Percentiles rank a stretch among this genome's conserved stretches.
These are phyloP conservation scores for Blastobasis adustella DNA, from an alignment of 2,888 invertebrate genomes.

Conservation along the genomic window DNA sequence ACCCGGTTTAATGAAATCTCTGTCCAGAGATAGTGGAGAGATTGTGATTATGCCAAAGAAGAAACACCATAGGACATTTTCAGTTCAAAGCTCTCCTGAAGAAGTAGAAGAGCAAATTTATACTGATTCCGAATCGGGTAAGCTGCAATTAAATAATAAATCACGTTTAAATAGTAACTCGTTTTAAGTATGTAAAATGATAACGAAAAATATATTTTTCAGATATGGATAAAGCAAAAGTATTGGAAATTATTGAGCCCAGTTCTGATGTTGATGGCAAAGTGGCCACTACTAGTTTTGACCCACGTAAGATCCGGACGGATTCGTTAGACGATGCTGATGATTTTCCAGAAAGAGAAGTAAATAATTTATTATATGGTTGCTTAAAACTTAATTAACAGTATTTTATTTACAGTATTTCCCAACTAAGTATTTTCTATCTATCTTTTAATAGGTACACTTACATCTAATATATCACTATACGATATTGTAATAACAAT, in stretches of 20 bases:
- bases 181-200: neutral
- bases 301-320: constrained; percentile 60
- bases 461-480: too few relatives aligned
- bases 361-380: constrained; percentile 20
- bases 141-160: constrained; percentile 1
- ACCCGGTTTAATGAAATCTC: constrained; percentile 60
- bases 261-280: constrained; percentile 57
- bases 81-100: constrained; percentile 70
- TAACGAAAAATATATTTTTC: constrained; percentile 16
- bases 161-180: neutral
- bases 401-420: neutral
- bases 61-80: constrained; percentile 63
- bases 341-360: constrained; percentile 71
- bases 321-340: constrained; percentile 71
- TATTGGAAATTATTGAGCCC: constrained; percentile 69
- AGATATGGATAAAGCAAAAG: constrained; percentile 73
- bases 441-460: too few relatives aligned
- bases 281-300: constrained; percentile 53
- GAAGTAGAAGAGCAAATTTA: constrained; percentile 72
- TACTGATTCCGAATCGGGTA: constrained; percentile 71
- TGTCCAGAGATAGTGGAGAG: constrained; percentile 65
- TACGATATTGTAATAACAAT: neutral
- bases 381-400: neutral
- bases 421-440: neutral
- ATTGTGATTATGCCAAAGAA: constrained; percentile 65